Evolutionary conservation across 2,113 vertebrate genomes (phyloP).

Genomic region (Hoplias malabaricus): DNA sequence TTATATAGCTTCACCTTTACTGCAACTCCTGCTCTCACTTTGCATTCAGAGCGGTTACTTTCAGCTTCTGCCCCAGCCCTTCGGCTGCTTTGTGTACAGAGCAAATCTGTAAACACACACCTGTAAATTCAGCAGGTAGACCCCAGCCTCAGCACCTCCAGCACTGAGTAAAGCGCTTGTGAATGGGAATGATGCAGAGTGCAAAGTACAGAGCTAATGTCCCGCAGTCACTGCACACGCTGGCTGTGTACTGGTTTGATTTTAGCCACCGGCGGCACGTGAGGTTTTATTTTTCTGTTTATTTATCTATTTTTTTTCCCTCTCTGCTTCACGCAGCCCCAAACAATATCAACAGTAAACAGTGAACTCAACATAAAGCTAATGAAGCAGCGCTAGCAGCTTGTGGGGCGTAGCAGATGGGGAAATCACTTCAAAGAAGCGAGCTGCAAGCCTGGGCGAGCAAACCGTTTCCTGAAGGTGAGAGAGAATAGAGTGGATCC

Average conservation of each 20-base stretch:
- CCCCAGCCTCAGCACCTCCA: background rate
- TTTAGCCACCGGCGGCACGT: background rate
- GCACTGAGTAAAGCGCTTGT: no score
- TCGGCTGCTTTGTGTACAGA: background rate
- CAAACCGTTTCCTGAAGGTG: slow-evolving; percentile 53
- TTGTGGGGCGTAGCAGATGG: slow-evolving; percentile 66
- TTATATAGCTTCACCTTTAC: background rate
- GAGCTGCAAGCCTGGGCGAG: slow-evolving; percentile 60
- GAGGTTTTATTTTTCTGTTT: no score
- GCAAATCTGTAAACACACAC: background rate
- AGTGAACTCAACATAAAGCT: slow-evolving; percentile 66
- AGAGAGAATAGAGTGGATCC: slow-evolving; percentile 59
- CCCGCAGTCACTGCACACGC: slow-evolving; percentile 4
- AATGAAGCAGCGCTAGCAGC: slow-evolving; percentile 71
- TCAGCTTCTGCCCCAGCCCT: background rate
- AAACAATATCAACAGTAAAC: slow-evolving; percentile 69
- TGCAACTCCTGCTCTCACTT: background rate
- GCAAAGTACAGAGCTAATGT: background rate
- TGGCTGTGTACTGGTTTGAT: background rate
- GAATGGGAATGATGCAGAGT: background rate
- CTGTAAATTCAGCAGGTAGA: slow-evolving; percentile 28
- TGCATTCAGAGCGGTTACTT: background rate
- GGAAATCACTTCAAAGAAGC: slow-evolving; percentile 64
- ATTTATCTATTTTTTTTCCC: no score
- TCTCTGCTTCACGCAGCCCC: slow-evolving; percentile 61